Base-by-base conservation (phyloP, 1,140 invertebrate genomes). In the Harlomillsia oculata region DNA sequence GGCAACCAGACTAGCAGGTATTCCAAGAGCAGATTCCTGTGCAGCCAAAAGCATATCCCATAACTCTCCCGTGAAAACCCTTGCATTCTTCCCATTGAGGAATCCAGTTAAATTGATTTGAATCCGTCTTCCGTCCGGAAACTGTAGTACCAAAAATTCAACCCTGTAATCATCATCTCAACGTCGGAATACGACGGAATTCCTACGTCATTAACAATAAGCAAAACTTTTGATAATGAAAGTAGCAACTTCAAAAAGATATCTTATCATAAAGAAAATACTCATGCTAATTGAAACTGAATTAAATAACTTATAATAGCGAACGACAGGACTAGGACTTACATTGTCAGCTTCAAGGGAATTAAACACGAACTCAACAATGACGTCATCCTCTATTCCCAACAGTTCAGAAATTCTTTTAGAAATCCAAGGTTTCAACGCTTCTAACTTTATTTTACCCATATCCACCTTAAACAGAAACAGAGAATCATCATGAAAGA, bases 21-120 rank as follows among this genome's bases (percentile, higher is more conserved):
- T 97, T 14, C 96, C 88, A 5, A 9, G 25, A 4, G 36, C 84
- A 67, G 87, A 92, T 43, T 94, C 89, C 74, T 98, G 92, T 3
- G 96, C 97, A 50, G 92, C 95, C 45, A 95, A 77, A 43, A 99
- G 72, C 55, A 97, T 73, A 44, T 90, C 84, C 96, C 97, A 99
- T 37, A 99, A 74, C 70, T 99, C 94, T 1, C 84, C 85, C 85
- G 98, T 95, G 72, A 99, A 99, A 58, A 91, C 83, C 40, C 95
- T 80, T 11, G 97, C 93, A 77, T 97, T 97, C 73, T 92, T 94
- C 2, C 92, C 93, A 74, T 99, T 97, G 25, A 99, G 75, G 74
- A 99, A 99, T 11, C 97, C 97, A 32, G 96, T 99, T 68, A 99
- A 76, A 75, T 98, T 99, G 67, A 99, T 99, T 79, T 99, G 96